These are phyloP conservation scores for Lithosia quadra DNA, from an alignment of 2,888 invertebrate genomes.

Conservation along the genomic window DNA sequence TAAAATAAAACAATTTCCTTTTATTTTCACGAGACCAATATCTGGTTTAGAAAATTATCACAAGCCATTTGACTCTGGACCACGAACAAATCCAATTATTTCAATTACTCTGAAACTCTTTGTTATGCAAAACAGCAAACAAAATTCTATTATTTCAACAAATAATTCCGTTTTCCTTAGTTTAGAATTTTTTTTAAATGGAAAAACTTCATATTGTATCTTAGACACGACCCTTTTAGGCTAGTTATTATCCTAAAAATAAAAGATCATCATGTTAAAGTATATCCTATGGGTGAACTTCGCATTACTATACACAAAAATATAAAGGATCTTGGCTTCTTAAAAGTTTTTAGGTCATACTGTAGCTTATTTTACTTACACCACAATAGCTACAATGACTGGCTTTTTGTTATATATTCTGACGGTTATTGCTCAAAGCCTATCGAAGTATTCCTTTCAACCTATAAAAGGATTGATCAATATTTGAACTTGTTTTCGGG, in stretches of 20 bases:
- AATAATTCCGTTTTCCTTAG: background rate
- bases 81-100: background rate
- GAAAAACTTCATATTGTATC: too few species aligned
- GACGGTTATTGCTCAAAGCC: background rate
- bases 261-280: background rate
- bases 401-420: background rate
- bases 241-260: background rate
- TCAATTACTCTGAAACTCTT: constrained; percentile 1
- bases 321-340: background rate
- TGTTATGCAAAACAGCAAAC: constrained; percentile 4
- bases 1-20: background rate
- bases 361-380: background rate
- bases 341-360: background rate
- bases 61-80: background rate
- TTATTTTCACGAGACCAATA: background rate
- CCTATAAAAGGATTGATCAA: constrained; percentile 26
- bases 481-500: constrained; percentile 24
- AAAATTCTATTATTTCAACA: background rate
- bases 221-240: too few species aligned
- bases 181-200: too few species aligned
- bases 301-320: background rate
- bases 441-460: background rate
- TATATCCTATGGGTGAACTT: background rate
- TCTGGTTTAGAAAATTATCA: background rate
- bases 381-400: background rate